phyloP scores from a whole-genome alignment of 2,888 invertebrate species.

The Trissolcus brochymenae region DNA sequence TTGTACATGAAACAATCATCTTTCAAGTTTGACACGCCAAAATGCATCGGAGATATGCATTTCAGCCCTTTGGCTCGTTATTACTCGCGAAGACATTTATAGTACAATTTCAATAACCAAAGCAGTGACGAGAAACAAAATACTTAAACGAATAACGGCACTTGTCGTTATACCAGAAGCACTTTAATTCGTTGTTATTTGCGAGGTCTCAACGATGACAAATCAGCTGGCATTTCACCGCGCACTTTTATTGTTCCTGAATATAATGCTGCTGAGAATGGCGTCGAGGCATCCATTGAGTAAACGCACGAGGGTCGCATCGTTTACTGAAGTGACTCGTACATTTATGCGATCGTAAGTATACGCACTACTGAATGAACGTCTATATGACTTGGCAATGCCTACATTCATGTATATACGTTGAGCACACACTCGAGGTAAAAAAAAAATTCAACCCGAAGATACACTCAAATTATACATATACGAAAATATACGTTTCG shows the following conservation, averaged over 20 bases:
- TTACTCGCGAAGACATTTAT: slow-evolving; percentile 2
- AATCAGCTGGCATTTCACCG: slow-evolving; percentile 54
- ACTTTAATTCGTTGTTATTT: slow-evolving; percentile 46
- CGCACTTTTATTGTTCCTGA: slow-evolving; percentile 53
- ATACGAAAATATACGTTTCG: slow-evolving; percentile 14
- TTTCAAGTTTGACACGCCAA: slow-evolving; percentile 10
- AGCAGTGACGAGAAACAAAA: slow-evolving; percentile 12
- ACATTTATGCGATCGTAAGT: slow-evolving; percentile 45
- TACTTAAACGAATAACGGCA: slow-evolving; percentile 24
- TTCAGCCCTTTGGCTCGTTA: background rate
- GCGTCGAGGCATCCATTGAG: slow-evolving; percentile 54
- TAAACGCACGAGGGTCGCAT: slow-evolving; percentile 53
- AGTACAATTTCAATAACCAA: slow-evolving; percentile 27
- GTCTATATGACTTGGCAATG: slow-evolving; percentile 44
- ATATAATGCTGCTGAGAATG: slow-evolving; percentile 50
- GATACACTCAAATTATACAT: slow-evolving; percentile 17
- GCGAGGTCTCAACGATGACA: slow-evolving; percentile 33
- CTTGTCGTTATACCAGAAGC: slow-evolving; percentile 23
- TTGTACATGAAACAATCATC: slow-evolving; percentile 28
- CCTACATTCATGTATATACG: slow-evolving; percentile 51
- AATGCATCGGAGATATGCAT: background rate
- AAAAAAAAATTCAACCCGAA: slow-evolving; percentile 35
- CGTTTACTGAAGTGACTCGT: slow-evolving; percentile 53
- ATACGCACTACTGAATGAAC: slow-evolving; percentile 50
- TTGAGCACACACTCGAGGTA: slow-evolving; percentile 45